Percentiles rank a stretch among this genome's conserved stretches.
Conservation (phyloP, 1,140 invertebrate species). For the Dolichoris vasculosae region DNA sequence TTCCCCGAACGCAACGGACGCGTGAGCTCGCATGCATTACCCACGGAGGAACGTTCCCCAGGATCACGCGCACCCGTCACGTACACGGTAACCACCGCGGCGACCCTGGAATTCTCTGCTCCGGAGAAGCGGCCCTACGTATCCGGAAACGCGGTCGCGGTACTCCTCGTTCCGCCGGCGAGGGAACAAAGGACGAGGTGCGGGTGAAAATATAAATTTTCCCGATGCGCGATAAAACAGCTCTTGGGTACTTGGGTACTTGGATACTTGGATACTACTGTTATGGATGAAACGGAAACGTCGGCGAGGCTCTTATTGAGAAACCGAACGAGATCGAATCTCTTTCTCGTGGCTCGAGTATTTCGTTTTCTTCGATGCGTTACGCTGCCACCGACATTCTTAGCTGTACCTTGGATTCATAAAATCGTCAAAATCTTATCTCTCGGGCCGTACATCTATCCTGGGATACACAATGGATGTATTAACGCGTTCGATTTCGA, state of each 20-base stretch:
- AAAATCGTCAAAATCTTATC: background rate
- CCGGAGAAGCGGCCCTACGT: background rate
- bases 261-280: no score
- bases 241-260: no score
- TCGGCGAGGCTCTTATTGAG: background rate
- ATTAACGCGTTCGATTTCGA: background rate
- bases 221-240: background rate
- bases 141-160: conserved; percentile 12
- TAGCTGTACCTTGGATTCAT: background rate
- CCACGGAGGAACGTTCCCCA: background rate
- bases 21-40: background rate
- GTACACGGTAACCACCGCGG: background rate
- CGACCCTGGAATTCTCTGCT: background rate
- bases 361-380: background rate
- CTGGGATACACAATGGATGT: background rate
- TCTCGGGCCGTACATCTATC: background rate
- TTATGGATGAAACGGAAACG: background rate
- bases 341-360: background rate
- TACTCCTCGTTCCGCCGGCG: background rate
- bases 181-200: background rate
- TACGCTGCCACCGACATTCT: background rate
- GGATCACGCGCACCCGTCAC: background rate
- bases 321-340: background rate
- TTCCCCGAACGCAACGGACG: background rate
- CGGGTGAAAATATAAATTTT: conserved; percentile 21